Evolutionary conservation across 2,888 invertebrate species (phyloP), one percentile per base, ranked within the genome.

Genomic region (Drosophila lacicola): DNA sequence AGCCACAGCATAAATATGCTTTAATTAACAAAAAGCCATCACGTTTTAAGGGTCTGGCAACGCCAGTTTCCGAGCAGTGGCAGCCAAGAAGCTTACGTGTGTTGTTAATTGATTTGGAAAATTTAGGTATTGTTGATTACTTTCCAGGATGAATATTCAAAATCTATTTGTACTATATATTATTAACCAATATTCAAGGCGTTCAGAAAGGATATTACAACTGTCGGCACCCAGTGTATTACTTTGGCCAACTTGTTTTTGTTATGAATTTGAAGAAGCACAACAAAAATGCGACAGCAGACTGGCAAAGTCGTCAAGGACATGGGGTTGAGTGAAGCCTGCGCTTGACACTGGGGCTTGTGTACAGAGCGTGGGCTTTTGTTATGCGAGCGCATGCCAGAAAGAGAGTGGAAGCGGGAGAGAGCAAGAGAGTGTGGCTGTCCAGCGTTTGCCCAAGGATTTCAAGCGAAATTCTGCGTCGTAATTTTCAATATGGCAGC

Each of bases 211-310:
- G 42, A 46, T 54, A 71, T 71, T 4, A 2, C 2, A 29, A 3
- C 10, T 21, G 39, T 56, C 45, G 56, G 5, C 29, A 29, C 8
- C 29, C 29, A 2, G 29, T 9, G n/a, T 13, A 36, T 14, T 5
- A 19, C 17, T 19, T 42, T 11, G n/a, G 8, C 11, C 3, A 11
- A 73, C 45, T 86, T 73, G 76, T 75, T 83, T 75, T 83, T 86
- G 89, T 86, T 88, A 83, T 86, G 90, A 89, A 89, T 74, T 55
- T 67, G 74, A 50, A 84, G 90, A 90, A 89, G 70, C 82, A 88
- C 80, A 90, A 90, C 91, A 90, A 87, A 90, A 70, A 70, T 64
- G 47, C 78, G 74, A 78, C 71, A 70, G 71, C 69, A 68, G 62
- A 75, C 77, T 47, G 46, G 45, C 67, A 72, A 66, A 51, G 61